phyloP scores from a whole-genome alignment of 2,113 vertebrate species.

The cattle (Bos taurus) region DNA sequence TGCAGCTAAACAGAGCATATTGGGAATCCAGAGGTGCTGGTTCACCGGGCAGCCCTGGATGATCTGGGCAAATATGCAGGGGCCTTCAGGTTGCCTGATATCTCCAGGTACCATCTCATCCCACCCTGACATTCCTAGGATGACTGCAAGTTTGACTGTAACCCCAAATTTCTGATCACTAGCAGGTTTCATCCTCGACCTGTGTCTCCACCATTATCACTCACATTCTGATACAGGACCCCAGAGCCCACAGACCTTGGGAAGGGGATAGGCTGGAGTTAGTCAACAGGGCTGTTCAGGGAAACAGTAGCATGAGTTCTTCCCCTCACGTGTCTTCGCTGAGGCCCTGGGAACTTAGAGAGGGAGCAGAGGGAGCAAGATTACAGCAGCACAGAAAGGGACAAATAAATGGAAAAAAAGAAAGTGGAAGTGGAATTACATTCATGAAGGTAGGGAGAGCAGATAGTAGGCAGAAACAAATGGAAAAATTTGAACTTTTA shows the following conservation, averaged over 20 bases:
- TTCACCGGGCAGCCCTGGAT: neutral
- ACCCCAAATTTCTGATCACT: neutral
- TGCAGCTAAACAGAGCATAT: neutral
- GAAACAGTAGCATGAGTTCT: neutral
- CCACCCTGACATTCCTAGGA: neutral
- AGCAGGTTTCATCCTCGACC: neutral
- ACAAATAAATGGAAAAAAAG: neutral
- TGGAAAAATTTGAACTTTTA: neutral
- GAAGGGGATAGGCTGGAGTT: neutral
- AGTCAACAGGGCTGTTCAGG: neutral
- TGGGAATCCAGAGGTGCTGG: neutral
- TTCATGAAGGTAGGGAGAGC: neutral
- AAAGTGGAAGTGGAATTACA: neutral
- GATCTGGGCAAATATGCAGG: neutral
- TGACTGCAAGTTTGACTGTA: neutral
- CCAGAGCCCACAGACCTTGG: neutral
- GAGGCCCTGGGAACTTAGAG: neutral
- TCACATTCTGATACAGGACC: neutral
- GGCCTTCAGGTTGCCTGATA: neutral
- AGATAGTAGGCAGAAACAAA: neutral
- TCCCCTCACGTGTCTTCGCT: fast-evolving
- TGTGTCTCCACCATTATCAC: neutral
- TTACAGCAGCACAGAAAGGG: neutral
- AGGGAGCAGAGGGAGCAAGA: neutral
- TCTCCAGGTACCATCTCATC: neutral